Evolutionary conservation across 1,140 invertebrate genomes (phyloP), one percentile per base, ranked within the genome.

Genomic region (Pseudomyrmex dendroicus): DNA sequence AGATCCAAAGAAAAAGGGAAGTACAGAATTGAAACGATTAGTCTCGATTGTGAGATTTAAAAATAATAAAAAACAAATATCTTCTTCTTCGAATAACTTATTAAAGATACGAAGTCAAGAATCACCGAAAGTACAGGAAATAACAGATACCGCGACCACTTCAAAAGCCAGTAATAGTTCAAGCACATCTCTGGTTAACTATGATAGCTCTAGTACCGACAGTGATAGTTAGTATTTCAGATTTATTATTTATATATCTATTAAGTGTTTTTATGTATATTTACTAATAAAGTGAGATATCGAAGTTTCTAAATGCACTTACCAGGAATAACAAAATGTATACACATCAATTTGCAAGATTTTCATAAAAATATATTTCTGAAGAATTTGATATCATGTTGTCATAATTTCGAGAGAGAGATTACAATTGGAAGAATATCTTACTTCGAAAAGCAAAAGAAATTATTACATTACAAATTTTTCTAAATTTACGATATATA

Each of bases 131-230:
- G 48, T 84, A 46, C 67, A 86, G 12, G 22, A 62, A 61, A 13
- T 85, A 73, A 64, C 15, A 1, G 17, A 20, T 63, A 56, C 74
- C 10, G 35, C 67, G 15, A 57, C 62, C 7, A 74, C 70, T 25
- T 78, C 77, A 0, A 85, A 73, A 86, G 48, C 17, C 15, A 86
- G 46, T 66, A 64, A 17, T 35, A 35, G 5, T 13, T 73, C 70
- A 7, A 77, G 1, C 48, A 72, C 73, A 12, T 91, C 92, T n/a
- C 84, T 94, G 25, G 94, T 94, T 10, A 93, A 90, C 83, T 94
- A 94, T 25, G 93, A 92, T 78, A 91, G 86, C 82, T 93, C 93
- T 35, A 94, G 92, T 82, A 93, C 92, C 4, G 93, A 94, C 64
- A 94, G 89, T 78, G 92, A 94, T 83, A 84, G 82, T n/a, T 94